Evolutionary conservation across 2,113 vertebrate species (phyloP).

Genomic region (Malurus alboscapulatus): DNA sequence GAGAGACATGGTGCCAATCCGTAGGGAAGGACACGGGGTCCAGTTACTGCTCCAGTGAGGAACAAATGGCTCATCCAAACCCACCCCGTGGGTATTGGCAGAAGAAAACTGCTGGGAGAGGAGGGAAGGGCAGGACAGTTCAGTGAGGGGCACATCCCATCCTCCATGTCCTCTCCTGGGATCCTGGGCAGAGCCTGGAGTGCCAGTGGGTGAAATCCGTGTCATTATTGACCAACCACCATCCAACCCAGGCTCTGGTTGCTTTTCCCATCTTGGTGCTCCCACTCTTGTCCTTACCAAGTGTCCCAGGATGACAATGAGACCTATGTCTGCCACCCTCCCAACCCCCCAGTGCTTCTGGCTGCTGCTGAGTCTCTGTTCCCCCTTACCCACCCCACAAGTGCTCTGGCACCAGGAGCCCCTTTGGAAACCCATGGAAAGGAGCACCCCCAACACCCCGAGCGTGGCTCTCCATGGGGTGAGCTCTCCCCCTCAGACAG

Average conservation of each 20-base stretch:
- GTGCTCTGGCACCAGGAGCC: fast-evolving
- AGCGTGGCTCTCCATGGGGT: fast-evolving
- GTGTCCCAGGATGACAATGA: fast-evolving
- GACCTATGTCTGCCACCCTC: background rate
- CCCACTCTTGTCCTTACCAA: background rate
- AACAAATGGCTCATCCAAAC: background rate
- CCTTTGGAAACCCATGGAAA: fast-evolving
- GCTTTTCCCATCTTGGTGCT: background rate
- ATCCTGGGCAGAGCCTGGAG: background rate
- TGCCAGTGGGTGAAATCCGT: background rate
- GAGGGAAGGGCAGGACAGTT: background rate
- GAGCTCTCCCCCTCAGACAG: background rate
- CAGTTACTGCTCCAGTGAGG: background rate
- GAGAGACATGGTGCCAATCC: background rate
- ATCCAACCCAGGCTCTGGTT: background rate
- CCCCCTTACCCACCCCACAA: background rate
- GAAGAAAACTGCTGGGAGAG: background rate
- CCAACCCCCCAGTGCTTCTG: background rate
- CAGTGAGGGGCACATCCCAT: background rate
- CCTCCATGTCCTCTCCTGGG: background rate
- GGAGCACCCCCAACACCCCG: background rate
- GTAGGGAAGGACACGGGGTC: background rate
- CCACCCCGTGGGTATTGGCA: background rate
- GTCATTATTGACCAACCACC: background rate
- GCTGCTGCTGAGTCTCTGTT: background rate